A percentile compares a stretch with the other conserved stretches of the same genome.
phyloP scores from a whole-genome alignment of 2,888 invertebrate genomes.

The Cylloceria caligata region DNA sequence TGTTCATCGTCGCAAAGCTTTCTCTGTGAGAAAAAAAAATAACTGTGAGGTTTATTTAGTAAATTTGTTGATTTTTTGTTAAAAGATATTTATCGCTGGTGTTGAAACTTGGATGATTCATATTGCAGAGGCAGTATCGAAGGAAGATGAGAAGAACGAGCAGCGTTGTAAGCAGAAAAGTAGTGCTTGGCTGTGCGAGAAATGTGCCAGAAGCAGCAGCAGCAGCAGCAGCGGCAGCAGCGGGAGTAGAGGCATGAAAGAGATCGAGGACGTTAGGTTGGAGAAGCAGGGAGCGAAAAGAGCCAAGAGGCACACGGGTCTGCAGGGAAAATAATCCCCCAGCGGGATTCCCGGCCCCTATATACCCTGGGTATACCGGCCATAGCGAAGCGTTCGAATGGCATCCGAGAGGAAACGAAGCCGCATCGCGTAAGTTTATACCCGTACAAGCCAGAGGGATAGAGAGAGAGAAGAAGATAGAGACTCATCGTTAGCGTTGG shows the following conservation, averaged over 20 bases:
- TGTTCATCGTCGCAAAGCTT: no score
- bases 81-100: not conserved
- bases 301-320: conserved; percentile 46
- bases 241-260: conserved; percentile 47
- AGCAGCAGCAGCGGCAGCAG: conserved; percentile 33
- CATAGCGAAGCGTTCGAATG: conserved; percentile 53
- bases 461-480: not conserved
- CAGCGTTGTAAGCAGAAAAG: conserved; percentile 48
- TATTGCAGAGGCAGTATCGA: conserved; percentile 13
- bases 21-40: no score
- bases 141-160: conserved; percentile 31
- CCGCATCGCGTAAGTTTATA: conserved; percentile 58
- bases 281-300: conserved; percentile 34
- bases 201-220: conserved; percentile 60
- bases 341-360: conserved; percentile 79
- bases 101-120: conserved; percentile 24
- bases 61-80: conserved; percentile 1
- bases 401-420: conserved; percentile 63
- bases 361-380: conserved; percentile 47
- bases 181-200: conserved; percentile 61
- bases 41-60: not conserved
- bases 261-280: conserved; percentile 46
- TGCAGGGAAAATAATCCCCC: conserved; percentile 79
- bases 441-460: not conserved
- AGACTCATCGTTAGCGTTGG: conserved; percentile 72